phyloP scores from a whole-genome alignment of 1,140 invertebrate species.

The Drosophila ficusphila region DNA sequence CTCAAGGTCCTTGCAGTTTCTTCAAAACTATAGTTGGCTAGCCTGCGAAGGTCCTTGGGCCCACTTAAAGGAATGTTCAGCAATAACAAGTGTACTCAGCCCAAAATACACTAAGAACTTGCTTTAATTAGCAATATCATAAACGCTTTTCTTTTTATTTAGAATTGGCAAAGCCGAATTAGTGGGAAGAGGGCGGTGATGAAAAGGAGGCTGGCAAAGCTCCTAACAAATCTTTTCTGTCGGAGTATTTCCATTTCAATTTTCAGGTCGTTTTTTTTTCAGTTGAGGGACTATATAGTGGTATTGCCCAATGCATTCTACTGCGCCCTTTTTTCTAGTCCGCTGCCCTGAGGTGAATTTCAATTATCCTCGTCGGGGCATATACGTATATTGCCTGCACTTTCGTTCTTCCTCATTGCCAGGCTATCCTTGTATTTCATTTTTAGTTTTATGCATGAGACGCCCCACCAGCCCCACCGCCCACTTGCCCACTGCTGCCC shows the following conservation, averaged over 20 bases:
- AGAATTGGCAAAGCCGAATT: conserved; percentile 46
- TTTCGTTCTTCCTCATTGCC: conserved; percentile 27
- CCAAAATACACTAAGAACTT: background rate
- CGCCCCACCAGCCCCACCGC: conserved; percentile 18
- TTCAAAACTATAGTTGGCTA: conserved; percentile 32
- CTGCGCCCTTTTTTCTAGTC: background rate
- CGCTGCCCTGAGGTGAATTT: conserved; percentile 60
- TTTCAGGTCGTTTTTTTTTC: conserved; percentile 10
- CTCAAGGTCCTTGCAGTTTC: conserved; percentile 2
- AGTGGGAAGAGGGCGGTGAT: conserved; percentile 6
- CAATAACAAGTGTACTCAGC: conserved; percentile 10
- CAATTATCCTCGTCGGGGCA: conserved; percentile 64
- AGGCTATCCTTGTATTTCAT: conserved; percentile 63
- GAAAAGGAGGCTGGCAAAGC: background rate
- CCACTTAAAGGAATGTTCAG: conserved; percentile 18
- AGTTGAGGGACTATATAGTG: conserved; percentile 3
- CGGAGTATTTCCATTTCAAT: conserved; percentile 16
- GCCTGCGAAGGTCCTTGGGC: conserved; percentile 4
- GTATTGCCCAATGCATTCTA: background rate
- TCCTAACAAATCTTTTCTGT: conserved; percentile 39
- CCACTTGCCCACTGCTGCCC: conserved; percentile 1
- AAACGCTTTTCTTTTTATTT: background rate
- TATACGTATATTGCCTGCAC: conserved; percentile 34
- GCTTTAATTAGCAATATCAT: too few relatives aligned
- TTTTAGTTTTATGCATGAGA: conserved; percentile 78